phyloP scores from a whole-genome alignment of 1,140 invertebrate species.

The Bombus sibiricus region DNA sequence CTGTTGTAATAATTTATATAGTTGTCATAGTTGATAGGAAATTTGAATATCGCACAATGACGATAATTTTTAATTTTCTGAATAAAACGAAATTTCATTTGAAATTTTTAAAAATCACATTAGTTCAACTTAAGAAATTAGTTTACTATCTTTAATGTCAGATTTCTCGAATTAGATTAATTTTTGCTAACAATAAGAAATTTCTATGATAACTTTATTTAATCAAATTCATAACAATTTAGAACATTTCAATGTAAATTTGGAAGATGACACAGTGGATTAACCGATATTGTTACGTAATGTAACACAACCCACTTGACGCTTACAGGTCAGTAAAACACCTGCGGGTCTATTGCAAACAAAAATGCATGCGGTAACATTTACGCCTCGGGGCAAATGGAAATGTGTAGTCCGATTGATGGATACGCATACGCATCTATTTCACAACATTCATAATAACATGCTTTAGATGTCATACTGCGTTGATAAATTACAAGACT shows the following conservation, averaged over 20 bases:
- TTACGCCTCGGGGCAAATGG: conserved; percentile 48
- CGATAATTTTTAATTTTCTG: neutral
- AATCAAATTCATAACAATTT: neutral
- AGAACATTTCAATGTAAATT: conserved; percentile 8
- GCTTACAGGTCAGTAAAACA: conserved; percentile 43
- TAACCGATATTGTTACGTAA: conserved; percentile 27
- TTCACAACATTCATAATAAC: conserved; percentile 5
- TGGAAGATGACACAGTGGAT: conserved; percentile 11
- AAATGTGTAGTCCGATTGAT: neutral
- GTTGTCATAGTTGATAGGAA: neutral
- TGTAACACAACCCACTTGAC: conserved; percentile 25
- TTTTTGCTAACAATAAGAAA: neutral
- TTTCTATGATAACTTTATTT: neutral
- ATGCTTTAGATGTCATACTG: neutral
- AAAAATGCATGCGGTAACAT: conserved; percentile 47
- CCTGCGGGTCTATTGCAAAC: conserved; percentile 27
- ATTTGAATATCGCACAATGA: neutral
- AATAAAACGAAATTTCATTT: neutral
- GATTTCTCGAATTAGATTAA: neutral
- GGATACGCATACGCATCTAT: neutral
- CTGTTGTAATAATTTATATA: neutral
- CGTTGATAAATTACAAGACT: conserved; percentile 2
- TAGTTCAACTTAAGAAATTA: neutral
- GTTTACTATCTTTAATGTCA: neutral
- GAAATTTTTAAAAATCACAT: neutral